A percentile compares a stretch with the other conserved stretches of the same genome.
Evolutionary conservation across 2,113 vertebrate species (phyloP).

Genomic region (Callaeas wilsoni): DNA sequence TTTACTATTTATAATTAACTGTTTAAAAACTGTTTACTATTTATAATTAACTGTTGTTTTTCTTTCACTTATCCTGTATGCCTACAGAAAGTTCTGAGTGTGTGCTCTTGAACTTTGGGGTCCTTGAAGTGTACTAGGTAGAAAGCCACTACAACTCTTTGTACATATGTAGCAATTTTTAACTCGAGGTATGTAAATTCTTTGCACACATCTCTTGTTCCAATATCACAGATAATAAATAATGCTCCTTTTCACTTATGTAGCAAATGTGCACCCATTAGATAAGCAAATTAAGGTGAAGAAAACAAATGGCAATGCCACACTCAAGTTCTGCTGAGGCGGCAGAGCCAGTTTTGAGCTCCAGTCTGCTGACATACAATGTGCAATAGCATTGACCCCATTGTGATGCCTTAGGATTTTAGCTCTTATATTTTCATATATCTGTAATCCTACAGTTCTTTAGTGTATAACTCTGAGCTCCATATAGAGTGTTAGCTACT

Average conservation of each 20-base stretch:
- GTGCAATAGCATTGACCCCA: background rate
- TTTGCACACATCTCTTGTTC: background rate
- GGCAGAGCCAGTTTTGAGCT: background rate
- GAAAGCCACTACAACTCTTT: background rate
- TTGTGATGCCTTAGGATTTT: too few relatives aligned
- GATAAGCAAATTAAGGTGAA: background rate
- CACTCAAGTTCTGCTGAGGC: background rate
- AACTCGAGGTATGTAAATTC: background rate
- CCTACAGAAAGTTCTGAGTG: background rate
- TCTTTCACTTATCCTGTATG: background rate
- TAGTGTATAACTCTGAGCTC: too few relatives aligned
- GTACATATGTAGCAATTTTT: background rate
- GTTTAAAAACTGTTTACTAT: background rate
- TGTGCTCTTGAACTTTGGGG: background rate
- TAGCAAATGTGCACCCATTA: background rate
- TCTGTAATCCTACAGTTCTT: too few relatives aligned
- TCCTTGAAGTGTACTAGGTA: background rate
- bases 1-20: background rate
- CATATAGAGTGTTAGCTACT: too few relatives aligned
- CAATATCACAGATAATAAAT: background rate
- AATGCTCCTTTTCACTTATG: background rate
- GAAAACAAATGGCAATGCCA: background rate
- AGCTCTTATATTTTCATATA: too few relatives aligned
- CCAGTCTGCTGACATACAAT: background rate
- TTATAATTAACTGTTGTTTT: background rate